Base-by-base conservation (phyloP, 2,888 invertebrate species). In the Eupithecia subumbrata region DNA sequence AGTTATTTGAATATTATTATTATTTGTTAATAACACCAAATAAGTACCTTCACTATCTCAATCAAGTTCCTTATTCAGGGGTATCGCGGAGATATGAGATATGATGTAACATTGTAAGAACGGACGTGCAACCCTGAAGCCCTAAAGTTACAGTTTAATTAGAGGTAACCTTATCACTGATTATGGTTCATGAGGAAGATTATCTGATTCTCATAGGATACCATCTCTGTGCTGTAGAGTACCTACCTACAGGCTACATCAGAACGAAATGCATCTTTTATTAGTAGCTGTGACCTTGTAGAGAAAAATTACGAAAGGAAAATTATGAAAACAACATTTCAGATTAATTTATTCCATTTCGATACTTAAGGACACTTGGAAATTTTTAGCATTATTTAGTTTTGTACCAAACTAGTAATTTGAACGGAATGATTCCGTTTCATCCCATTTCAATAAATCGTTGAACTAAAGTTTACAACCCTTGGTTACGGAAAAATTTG, bases 81-180 rank as follows among this genome's bases (percentile, higher is more conserved):
- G 30, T 18, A 68, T 43, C 68, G 22, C 22, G 40, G 12, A 40
- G n/a, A 43, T 22, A 22, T 16, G 12, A 8, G 22, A 22, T 40
- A 60, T 60, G 14, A 60, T 68, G 43, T 45, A 25, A 43, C 43
- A 64, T 64, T 64, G 64, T 68, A 43, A 40, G 72, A 60, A 25
- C 22, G 25, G 64, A 70, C 70, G 74, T 73, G 72, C 70, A 68
- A 63, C 56, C 69, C 60, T 70, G 71, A 72, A 72, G 56, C 76
- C 77, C 69, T 77, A 69, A 25, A 68, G 22, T 45, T 66, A 75
- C 60, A 60, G 69, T 75, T 77, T 77, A 73, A 75, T 75, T 74
- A 77, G 69, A 72, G 40, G 40, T 67, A 30, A 37, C 30, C 22
- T 67, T 74, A 77, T 77, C 77, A 30, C 56, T 45, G 45, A 70